Evolutionary conservation across 1,140 invertebrate genomes (phyloP), one percentile per base, ranked within the genome.

Genomic region (Lepidostoma basale): DNA sequence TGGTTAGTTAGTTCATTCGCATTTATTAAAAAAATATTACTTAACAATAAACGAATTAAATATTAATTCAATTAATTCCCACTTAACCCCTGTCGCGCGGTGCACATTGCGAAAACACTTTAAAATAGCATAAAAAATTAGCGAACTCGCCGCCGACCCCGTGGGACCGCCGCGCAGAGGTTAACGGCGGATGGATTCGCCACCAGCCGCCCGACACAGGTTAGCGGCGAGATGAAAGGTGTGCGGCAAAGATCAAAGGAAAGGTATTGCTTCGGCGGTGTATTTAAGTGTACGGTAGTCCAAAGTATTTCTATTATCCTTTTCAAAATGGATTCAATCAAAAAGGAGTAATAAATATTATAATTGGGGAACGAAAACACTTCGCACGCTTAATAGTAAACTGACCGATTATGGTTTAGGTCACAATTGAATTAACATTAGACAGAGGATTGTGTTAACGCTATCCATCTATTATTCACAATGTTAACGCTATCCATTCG

Each of bases 171-270:
- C 8, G 30, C 25, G 52, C 9, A 40, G 20, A 23, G 54, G 54
- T 59, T 59, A 39, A 59, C 54, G 22, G 18, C n/a, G 33, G 22
- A 10, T 14, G 16, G n/a, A 39, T 22, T 16, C 2, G 54, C 30
- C 30, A 20, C 12, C 36, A 12, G 39, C 58, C 22, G 39, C 10
- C 3, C 6, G 22, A 3, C 28, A 62, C 59, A 45, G 59, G 59
- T 62, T 62, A 18, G 39, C 59, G 59, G 59, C 40, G n/a, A 62
- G 40, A 62, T 45, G 30, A 62, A 62, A 62, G 59, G n/a, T 26
- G 16, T 10, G 39, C 39, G 59, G 39, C 39, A 6, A 18, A 62
- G n/a, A 12, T 62, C 59, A 62, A 62, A 62, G 59, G 59, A 9
- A 14, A 20, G 14, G 16, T 36, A 23, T 6, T 10, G n/a, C 58